Evolutionary conservation across 2,797 vertebrate genomes (phyloP), one percentile per base, ranked within the genome.

Genomic region (Cirrhinus molitorella): DNA sequence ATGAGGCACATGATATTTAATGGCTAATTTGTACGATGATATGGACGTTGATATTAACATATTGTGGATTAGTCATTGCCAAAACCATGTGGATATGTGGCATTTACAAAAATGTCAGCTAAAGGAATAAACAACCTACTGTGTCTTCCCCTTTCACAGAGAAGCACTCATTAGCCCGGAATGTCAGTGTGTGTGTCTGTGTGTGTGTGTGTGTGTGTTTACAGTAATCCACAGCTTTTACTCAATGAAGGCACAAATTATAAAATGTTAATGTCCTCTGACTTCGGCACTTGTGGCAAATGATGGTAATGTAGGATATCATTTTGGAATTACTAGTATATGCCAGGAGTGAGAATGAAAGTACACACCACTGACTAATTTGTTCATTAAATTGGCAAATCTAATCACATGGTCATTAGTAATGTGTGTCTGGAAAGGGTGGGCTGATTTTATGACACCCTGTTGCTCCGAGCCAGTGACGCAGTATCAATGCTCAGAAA

Each of bases 31-130:
- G 89, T 88, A 89, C 83, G 89, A 87, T 89, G 89, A 93, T 90
- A 90, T 71, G 81, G 88, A 91, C 90, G 93, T 88, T 85, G 83
- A 85, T 85, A 93, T 92, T 93, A 91, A 90, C 91, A 93, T 93
- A 89, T 71, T 59, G 85, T 87, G 88, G 66, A 85, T 86, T 85
- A 91, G 87, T 91, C 86, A 82, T 72, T 80, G 86, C 87, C 82
- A 82, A 88, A 81, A 86, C 85, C 59, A 85, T 49, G 84, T 83
- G 88, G 90, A 92, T 90, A 91, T 88, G 88, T 95, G 94, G 90
- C 94, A 95, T 95, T 95, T 95, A 86, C 90, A 90, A 92, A 95
- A 95, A 95, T 95, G 93, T 94, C 95, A 95, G 83, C 87, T 80
- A 88, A 88, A 91, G 88, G 84, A 91, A 92, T 90, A 94, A 93